phyloP scores from a whole-genome alignment of 2,797 vertebrate species.

The Dermochelys coriacea region DNA sequence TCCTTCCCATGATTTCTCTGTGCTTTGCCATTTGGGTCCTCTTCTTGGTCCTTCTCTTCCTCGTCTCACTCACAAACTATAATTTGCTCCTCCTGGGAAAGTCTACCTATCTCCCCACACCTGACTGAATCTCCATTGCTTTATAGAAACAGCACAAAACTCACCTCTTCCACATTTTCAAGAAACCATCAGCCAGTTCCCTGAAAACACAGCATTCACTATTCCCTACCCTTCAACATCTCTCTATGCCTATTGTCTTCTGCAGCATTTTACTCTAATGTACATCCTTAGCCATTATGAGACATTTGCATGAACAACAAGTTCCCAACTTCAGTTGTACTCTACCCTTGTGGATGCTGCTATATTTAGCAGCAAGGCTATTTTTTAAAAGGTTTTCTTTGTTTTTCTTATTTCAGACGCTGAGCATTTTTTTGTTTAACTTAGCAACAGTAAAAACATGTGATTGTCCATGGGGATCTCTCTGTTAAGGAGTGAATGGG shows the following conservation, averaged over 20 bases:
- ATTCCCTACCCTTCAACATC: background rate
- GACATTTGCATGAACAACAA: slow-evolving; percentile 28
- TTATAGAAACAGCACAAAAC: background rate
- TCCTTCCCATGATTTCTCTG: background rate
- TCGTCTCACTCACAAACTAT: background rate
- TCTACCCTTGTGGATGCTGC: background rate
- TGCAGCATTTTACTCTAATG: background rate
- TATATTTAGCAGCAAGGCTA: slow-evolving; percentile 28
- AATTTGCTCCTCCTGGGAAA: background rate
- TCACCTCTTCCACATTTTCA: background rate
- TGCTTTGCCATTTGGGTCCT: background rate
- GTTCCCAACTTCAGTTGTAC: slow-evolving; percentile 58
- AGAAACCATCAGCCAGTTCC: background rate
- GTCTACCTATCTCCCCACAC: background rate
- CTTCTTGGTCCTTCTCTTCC: background rate
- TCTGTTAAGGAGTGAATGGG: background rate
- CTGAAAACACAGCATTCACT: rapidly evolving
- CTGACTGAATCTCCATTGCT: background rate
- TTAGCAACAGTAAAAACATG: background rate
- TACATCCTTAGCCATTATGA: rapidly evolving
- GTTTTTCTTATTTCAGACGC: background rate
- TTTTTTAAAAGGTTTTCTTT: slow-evolving; percentile 15
- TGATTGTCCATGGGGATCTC: background rate
- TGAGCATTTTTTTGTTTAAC: slow-evolving; percentile 28
- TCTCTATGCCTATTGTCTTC: background rate